These are phyloP conservation scores for Nephrocerus scutellatus DNA, from an alignment of 2,888 invertebrate species.

Conservation along the genomic window DNA sequence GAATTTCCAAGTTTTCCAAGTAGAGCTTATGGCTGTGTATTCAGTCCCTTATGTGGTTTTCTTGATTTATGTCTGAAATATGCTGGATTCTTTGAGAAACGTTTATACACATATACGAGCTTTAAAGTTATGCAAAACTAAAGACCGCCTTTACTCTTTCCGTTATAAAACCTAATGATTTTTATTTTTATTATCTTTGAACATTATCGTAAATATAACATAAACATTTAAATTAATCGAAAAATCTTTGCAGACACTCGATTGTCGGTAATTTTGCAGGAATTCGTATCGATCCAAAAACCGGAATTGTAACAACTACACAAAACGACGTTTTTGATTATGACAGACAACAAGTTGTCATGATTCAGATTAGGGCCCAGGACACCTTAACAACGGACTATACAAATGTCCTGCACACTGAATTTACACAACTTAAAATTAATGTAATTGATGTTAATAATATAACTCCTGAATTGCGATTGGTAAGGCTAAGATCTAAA, in stretches of 20 bases:
- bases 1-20: too few species aligned
- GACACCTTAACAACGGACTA: slow-evolving; percentile 47
- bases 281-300: slow-evolving; percentile 50
- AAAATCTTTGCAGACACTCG: slow-evolving; percentile 47
- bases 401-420: slow-evolving; percentile 21
- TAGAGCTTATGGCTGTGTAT: too few species aligned
- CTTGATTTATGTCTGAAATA: too few species aligned
- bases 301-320: slow-evolving; percentile 55
- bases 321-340: slow-evolving; percentile 55
- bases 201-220: too few species aligned
- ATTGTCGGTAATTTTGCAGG: slow-evolving; percentile 50
- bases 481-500: slow-evolving; percentile 47
- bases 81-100: too few species aligned
- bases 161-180: too few species aligned
- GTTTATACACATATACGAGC: too few species aligned
- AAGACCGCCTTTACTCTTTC: too few species aligned
- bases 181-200: too few species aligned
- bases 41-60: too few species aligned
- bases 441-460: slow-evolving; percentile 65
- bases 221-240: not conserved
- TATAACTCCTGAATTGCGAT: slow-evolving; percentile 58
- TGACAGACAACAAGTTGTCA: slow-evolving; percentile 53
- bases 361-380: slow-evolving; percentile 51
- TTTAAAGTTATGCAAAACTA: too few species aligned
- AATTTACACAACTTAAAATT: slow-evolving; percentile 54